Percentiles rank a stretch among this genome's conserved stretches.
Conservation (phyloP, 2,797 vertebrate genomes). For the Gadopsis marmoratus region DNA sequence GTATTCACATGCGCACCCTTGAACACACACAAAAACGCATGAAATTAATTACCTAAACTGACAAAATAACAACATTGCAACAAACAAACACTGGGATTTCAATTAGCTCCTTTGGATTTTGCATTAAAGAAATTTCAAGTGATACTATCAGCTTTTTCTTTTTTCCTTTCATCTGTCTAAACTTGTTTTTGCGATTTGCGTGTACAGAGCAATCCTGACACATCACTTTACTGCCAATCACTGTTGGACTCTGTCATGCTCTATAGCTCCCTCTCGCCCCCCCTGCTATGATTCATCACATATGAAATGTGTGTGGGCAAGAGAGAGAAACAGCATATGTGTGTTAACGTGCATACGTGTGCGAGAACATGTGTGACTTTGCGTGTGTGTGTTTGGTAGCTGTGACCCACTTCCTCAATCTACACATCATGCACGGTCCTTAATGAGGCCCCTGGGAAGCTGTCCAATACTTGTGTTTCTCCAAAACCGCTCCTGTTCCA, state of each 20-base stretch:
- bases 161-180: conserved; percentile 25
- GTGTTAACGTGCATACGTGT: conserved; percentile 9
- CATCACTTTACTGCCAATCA: conserved; percentile 71
- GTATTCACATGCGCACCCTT: not conserved
- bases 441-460: conserved; percentile 83
- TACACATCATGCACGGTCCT: conserved; percentile 63
- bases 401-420: conserved; percentile 65
- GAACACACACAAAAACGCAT: conserved; percentile 23
- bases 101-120: conserved; percentile 28
- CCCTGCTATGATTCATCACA: conserved; percentile 29
- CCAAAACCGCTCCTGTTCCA: conserved; percentile 65
- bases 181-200: conserved; percentile 30
- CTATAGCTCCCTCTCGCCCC: conserved; percentile 12
- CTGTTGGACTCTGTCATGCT: conserved; percentile 55
- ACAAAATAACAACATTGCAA: conserved; percentile 29
- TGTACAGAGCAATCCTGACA: conserved; percentile 45
- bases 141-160: not conserved
- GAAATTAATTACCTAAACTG: conserved; percentile 49
- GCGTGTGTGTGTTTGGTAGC: conserved; percentile 42
- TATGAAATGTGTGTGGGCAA: conserved; percentile 27
- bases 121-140: conserved; percentile 17
- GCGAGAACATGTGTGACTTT: conserved; percentile 19
- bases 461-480: conserved; percentile 59
- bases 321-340: conserved; percentile 7
- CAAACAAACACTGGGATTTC: conserved; percentile 29